Percentiles rank a stretch among this genome's conserved stretches.
Conservation (phyloP, 2,113 vertebrate species). For the Electrona antarctica region DNA sequence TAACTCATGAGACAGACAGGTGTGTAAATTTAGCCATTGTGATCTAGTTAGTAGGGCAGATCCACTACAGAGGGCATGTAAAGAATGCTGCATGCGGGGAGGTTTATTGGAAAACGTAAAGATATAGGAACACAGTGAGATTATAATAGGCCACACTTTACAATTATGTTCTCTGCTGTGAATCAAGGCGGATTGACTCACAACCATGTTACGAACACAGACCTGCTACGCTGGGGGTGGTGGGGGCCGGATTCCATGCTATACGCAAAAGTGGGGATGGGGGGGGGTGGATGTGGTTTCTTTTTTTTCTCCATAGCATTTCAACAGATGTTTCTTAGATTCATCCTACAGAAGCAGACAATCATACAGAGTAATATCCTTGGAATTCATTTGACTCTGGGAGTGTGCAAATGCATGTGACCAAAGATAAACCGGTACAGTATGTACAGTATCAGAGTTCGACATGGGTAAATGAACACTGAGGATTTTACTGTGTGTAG, state of each 20-base stretch:
- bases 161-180: constrained; percentile 7
- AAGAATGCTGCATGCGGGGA: constrained; percentile 47
- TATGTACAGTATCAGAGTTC: too few species aligned
- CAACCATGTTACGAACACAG: constrained; percentile 19
- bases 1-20: constrained; percentile 30
- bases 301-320: constrained; percentile 19
- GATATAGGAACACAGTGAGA: constrained; percentile 26
- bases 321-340: constrained; percentile 53
- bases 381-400: too few species aligned
- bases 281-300: constrained; percentile 35
- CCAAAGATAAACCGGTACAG: too few species aligned
- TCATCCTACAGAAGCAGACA: constrained; percentile 19
- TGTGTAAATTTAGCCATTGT: constrained; percentile 54
- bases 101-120: constrained; percentile 26
- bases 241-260: constrained; percentile 9
- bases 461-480: background rate
- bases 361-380: background rate
- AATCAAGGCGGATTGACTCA: constrained; percentile 22
- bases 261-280: constrained; percentile 19
- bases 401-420: too few species aligned
- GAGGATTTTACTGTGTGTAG: too few species aligned
- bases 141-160: background rate
- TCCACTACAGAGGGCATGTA: constrained; percentile 49
- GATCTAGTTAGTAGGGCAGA: constrained; percentile 16
- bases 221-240: constrained; percentile 18